Evolutionary conservation across 2,888 invertebrate genomes (phyloP).

Genomic region (Sinhomidia bicolor): DNA sequence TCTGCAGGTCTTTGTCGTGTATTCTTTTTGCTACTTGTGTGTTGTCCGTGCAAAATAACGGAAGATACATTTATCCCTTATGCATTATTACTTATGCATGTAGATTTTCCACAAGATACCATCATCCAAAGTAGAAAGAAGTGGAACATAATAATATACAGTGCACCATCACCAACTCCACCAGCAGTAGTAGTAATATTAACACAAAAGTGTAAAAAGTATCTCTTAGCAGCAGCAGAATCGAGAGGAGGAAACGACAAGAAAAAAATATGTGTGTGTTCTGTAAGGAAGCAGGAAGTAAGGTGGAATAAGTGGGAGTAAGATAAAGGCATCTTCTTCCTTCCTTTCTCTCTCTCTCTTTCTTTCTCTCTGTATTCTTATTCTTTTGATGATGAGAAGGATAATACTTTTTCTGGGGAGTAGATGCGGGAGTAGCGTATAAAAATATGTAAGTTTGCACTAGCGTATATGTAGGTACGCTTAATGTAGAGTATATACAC

Average conservation of each 20-base stretch:
- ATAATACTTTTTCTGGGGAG: slow-evolving; percentile 16
- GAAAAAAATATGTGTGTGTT: background rate
- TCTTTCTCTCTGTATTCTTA: background rate
- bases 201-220: too few species aligned
- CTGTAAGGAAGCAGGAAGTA: slow-evolving; percentile 16
- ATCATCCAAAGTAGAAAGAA: background rate
- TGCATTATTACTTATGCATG: slow-evolving; percentile 56
- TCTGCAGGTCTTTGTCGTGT: background rate
- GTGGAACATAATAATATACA: background rate
- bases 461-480: background rate
- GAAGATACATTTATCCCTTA: slow-evolving; percentile 36
- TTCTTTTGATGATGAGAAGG: slow-evolving; percentile 40
- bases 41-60: background rate
- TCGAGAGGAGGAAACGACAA: slow-evolving; percentile 16
- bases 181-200: too few species aligned
- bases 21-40: too few species aligned
- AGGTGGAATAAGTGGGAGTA: background rate
- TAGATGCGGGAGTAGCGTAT: background rate
- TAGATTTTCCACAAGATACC: slow-evolving; percentile 54
- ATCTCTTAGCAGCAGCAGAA: slow-evolving; percentile 31
- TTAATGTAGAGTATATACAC: too few species aligned
- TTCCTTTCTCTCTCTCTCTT: too few species aligned
- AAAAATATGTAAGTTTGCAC: background rate
- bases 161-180: background rate
- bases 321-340: background rate